A percentile compares a stretch with the other conserved stretches of the same genome.
Evolutionary conservation across 2,888 invertebrate genomes (phyloP).

Genomic region (Andrena camellia): DNA sequence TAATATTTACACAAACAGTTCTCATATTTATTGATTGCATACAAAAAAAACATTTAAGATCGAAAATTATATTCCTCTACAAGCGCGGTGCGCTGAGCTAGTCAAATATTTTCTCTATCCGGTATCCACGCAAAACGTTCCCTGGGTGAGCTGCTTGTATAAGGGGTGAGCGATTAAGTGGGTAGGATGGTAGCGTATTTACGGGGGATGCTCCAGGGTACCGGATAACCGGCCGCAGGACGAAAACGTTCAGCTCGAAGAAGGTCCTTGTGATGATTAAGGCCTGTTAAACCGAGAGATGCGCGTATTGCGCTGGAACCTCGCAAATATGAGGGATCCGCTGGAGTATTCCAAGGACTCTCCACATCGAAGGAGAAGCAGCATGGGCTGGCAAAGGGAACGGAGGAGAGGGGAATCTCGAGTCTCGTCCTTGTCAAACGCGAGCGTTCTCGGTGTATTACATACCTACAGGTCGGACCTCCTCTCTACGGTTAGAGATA

Average conservation of each 20-base stretch:
- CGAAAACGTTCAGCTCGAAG: constrained; percentile 74
- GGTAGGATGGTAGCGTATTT: constrained; percentile 31
- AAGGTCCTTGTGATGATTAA: constrained; percentile 80
- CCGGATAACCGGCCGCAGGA: constrained; percentile 54
- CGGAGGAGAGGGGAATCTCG: constrained; percentile 48
- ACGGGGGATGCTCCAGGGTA: constrained; percentile 29
- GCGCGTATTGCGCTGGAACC: constrained; percentile 72
- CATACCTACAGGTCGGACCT: constrained; percentile 10
- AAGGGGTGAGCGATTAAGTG: constrained; percentile 58
- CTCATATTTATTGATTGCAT: no score
- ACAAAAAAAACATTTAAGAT: no score
- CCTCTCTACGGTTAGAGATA: constrained; percentile 12
- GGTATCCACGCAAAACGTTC: constrained; percentile 29
- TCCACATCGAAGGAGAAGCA: constrained; percentile 71
- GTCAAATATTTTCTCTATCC: constrained; percentile 29
- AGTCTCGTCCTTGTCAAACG: constrained; percentile 39
- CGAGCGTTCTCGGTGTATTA: constrained; percentile 26
- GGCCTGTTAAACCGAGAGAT: constrained; percentile 80
- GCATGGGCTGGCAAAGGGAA: constrained; percentile 30
- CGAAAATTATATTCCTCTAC: background rate
- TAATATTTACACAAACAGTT: no score
- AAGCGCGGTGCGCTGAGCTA: background rate
- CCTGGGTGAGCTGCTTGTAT: constrained; percentile 30
- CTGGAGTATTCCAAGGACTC: constrained; percentile 76
- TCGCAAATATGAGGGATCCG: constrained; percentile 76